These are phyloP conservation scores for Leucoraja erinaceus DNA, from an alignment of 2,113 vertebrate species.

Conservation along the genomic window DNA sequence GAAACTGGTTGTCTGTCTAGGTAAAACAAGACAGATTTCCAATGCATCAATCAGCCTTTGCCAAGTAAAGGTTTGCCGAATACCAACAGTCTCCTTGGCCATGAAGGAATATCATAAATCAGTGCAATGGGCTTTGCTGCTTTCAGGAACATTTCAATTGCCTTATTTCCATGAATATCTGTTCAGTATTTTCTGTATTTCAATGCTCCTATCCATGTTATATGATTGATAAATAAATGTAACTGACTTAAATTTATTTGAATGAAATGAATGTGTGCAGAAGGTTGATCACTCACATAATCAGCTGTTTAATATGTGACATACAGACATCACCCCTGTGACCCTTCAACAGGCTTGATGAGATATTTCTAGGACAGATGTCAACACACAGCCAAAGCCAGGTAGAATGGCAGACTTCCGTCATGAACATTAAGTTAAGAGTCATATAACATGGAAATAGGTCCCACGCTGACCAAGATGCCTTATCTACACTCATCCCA, in stretches of 20 bases:
- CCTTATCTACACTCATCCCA: too few species aligned
- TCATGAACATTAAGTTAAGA: too few species aligned
- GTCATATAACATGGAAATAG: too few species aligned
- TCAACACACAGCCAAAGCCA: too few species aligned
- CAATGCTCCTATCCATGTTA: not conserved
- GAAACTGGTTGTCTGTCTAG: not conserved
- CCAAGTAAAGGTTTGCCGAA: not conserved
- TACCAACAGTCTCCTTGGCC: not conserved
- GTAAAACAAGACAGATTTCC: not conserved
- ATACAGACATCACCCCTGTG: too few species aligned
- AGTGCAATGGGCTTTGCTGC: not conserved
- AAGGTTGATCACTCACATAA: not conserved
- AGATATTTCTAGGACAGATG: too few species aligned
- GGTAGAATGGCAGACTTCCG: too few species aligned
- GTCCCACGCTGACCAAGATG: too few species aligned
- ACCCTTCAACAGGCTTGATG: too few species aligned
- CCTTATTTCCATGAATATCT: constrained; percentile 16
- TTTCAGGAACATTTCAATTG: not conserved
- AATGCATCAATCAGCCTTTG: not conserved
- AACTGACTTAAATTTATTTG: not conserved
- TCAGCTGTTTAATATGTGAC: too few species aligned
- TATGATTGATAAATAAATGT: constrained; percentile 11
- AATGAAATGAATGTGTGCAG: not conserved
- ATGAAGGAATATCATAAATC: not conserved
- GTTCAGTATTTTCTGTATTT: constrained; percentile 22